Evolutionary conservation across 1,140 invertebrate species (phyloP), one percentile per base, ranked within the genome.

Genomic region (Hestina assimilis): DNA sequence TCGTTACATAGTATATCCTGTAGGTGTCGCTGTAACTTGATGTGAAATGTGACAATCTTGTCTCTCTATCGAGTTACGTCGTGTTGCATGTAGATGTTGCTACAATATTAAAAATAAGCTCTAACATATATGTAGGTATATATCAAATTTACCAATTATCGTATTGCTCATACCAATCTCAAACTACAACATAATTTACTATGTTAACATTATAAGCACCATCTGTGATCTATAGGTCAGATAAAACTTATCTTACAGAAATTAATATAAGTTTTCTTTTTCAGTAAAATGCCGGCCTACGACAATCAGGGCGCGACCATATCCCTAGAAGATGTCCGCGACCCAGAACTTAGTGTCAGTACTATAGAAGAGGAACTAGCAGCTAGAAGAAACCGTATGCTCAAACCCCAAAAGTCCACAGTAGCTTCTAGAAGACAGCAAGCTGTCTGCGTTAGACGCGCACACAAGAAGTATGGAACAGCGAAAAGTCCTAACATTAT

Each of bases 401-500:
- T 91, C 42, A 90, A 83, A 50, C 80, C 92, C 12, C 94, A 95
- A 89, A 91, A 92, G 53, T 95, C 93, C 4, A 94, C 94, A 2
- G 71, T 95, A 40, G 92, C 93, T 69, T 91, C 92, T 2, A 90
- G 93, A 66, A 91, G 92, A 70, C 92, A 94, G 65, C 94, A 96
- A 54, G 95, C 95, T 0, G 94, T 97, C 1, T 95, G 93, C 66
- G 95, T 97, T 1, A 89, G 95, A 40, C 89, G 94, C 12, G 95
- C 96, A 0, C 94, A 92, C 84, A 97, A 97, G 81, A 93, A 92
- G 72, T 97, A 97, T 79, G 96, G 96, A 4, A 90, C 93, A 23
- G 92, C 94, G 57, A 95, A 92, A 45, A 95, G 94, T 74, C 94
- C 95, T n/a, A 94, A 96, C 63, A 90, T 95, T 24, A 95, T 97